A percentile compares a stretch with the other conserved stretches of the same genome.
These are phyloP conservation scores for Siniperca scherzeri DNA, from an alignment of 2,797 vertebrate genomes.

Conservation along the genomic window DNA sequence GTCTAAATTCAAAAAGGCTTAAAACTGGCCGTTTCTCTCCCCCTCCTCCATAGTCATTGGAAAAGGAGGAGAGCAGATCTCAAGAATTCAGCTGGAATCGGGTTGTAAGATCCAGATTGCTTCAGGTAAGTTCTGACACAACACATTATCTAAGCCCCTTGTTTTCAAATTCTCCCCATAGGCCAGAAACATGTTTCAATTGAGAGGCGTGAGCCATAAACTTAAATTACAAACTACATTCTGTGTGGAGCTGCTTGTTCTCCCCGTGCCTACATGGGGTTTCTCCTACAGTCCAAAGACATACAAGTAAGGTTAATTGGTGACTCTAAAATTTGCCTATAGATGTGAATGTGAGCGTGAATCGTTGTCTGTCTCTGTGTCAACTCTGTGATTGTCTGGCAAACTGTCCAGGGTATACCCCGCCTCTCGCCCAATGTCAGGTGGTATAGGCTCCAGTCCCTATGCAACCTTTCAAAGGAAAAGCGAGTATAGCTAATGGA, in stretches of 20 bases:
- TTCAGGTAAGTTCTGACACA: constrained; percentile 86
- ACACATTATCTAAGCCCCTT: not conserved
- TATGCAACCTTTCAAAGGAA: too few species aligned
- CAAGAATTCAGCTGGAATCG: constrained; percentile 97
- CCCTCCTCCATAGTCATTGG: constrained; percentile 92
- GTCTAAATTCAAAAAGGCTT: constrained; percentile 39
- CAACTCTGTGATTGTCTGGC: too few species aligned
- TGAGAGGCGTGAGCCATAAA: not conserved
- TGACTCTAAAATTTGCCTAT: too few species aligned
- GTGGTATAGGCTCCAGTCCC: too few species aligned
- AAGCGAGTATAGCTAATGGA: too few species aligned
- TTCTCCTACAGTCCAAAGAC: not conserved
- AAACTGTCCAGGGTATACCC: too few species aligned
- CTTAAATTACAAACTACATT: not conserved
- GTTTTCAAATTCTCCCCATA: not conserved
- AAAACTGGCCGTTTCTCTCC: constrained; percentile 11
- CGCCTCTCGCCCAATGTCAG: too few species aligned
- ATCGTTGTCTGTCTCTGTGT: too few species aligned
- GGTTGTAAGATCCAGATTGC: constrained; percentile 99
- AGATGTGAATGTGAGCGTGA: too few species aligned
- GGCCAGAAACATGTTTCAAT: not conserved
- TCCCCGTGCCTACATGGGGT: too few species aligned
- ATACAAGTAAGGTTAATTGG: too few species aligned
- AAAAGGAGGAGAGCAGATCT: constrained; percentile 98
- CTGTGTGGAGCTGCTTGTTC: too few species aligned